A percentile compares a stretch with the other conserved stretches of the same genome.
Conservation (phyloP, 1,140 invertebrate genomes). For the Papilio xuthus region DNA sequence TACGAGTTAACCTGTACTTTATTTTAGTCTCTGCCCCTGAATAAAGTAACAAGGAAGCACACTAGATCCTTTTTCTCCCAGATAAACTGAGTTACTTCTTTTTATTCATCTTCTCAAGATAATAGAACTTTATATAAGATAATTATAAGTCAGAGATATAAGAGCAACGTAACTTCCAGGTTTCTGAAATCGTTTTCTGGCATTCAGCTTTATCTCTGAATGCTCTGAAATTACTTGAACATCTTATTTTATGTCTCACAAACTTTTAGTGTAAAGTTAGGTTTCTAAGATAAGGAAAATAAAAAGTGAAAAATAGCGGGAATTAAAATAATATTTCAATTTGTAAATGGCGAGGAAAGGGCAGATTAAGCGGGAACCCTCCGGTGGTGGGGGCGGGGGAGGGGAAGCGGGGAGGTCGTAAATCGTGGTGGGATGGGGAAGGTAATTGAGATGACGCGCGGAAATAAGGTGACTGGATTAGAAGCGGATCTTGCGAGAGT, state of each 20-base stretch:
- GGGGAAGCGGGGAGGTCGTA: background rate
- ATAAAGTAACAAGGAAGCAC: background rate
- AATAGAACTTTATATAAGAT: background rate
- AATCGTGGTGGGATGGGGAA: background rate
- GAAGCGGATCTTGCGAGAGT: background rate
- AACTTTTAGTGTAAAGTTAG: background rate
- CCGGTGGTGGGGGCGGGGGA: background rate
- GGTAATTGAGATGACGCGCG: constrained; percentile 20
- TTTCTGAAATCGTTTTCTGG: constrained; percentile 3
- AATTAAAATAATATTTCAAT: constrained; percentile 23
- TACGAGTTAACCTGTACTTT: background rate
- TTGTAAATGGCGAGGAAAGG: constrained; percentile 19
- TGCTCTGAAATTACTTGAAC: background rate
- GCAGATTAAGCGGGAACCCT: background rate
- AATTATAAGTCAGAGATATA: background rate
- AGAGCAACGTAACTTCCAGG: background rate
- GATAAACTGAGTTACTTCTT: background rate
- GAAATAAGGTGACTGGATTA: constrained; percentile 4
- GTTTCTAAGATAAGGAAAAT: background rate
- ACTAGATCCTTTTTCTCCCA: background rate
- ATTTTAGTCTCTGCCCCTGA: background rate
- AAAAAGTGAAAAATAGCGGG: constrained; percentile 5
- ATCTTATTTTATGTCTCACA: background rate
- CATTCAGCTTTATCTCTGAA: background rate
- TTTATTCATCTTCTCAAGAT: too few species aligned